Evolutionary conservation across 2,888 invertebrate species (phyloP), one percentile per base, ranked within the genome.

Genomic region (Sinhomidia bicolor): DNA sequence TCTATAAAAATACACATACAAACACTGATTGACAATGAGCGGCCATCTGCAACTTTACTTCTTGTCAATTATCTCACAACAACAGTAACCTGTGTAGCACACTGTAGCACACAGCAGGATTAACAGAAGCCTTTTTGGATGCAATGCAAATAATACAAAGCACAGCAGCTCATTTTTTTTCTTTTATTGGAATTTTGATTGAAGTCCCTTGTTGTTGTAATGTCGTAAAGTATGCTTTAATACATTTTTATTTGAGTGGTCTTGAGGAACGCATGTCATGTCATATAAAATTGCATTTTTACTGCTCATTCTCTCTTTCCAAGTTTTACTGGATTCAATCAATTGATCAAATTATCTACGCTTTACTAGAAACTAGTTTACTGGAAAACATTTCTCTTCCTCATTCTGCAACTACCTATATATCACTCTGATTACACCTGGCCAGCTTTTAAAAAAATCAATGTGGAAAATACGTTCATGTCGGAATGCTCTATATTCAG

Each of bases 131-230:
- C 20, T 47, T 41, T 9, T 10, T 9, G 3, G 41, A n/a, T 68
- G 26, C 20, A 6, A 41, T 68, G 36, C 41, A 68, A 32, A 14
- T n/a, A n/a, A 36, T 23, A 47, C 74, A 44, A 74, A 41, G 41
- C 23, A 62, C 23, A 32, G 36, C 17, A 26, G 12, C 26, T 74
- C 74, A 74, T 74, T 74, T 74, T 54, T 74, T 71, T n/a, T n/a
- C 74, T 74, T 74, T 74, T 74, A 74, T 74, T 74, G 47, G 74
- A 74, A 74, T 44, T 74, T 74, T 74, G 74, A 74, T 74, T 74
- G 74, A 74, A 74, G 47, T 23, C 74, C 47, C 74, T 74, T 10
- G 68, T 47, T 26, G 47, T 47, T 17, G 41, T 71, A n/a, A n/a
- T n/a, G n/a, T n/a, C 71, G 20, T 71, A 74, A 74, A 74, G n/a